Evolutionary conservation across 1,140 invertebrate species (phyloP), one percentile per base, ranked within the genome.

Genomic region (Lepidurus packardi): DNA sequence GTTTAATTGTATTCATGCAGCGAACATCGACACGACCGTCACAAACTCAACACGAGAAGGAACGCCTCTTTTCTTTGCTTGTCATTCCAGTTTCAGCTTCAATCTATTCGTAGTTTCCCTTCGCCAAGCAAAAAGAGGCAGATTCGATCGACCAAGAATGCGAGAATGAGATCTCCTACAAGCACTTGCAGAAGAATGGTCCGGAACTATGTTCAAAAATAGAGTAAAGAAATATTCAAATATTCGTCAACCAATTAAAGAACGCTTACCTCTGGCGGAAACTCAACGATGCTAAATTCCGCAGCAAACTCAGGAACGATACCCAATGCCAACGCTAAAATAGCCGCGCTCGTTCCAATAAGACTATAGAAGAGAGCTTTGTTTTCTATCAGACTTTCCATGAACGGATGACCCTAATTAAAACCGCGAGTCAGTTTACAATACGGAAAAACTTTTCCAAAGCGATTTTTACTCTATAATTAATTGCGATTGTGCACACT

Each of bases 401-500:
- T 99, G 82, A 96, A 99, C 2, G 98, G 98, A 84, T 95, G 91
- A 11, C 98, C 98, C 96, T 98, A 83, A 73, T 85, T 83, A 80
- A 80, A 82, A 81, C 79, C 21, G 8, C 7, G 73, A 43, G 16
- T 53, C 16, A 47, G 47, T 42, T 25, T 25, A 13, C 21, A 1
- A 42, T 24, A 74, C 21, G 24, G 53, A 42, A 73, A 0, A n/a
- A 21, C 43, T 76, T 16, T n/a, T 34, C 41, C 24, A n/a, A 43
- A 9, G 42, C 75, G 74, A n/a, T 74, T 86, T 86, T 86, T 88
- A 98, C 97, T 88, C 96, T 92, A 86, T 99, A 99, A 87, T 99
- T 99, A 73, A 99, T 96, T 78, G 96, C 96, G 87, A 99, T 99
- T 53, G 97, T 99, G 9, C 95, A 94, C 79, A 99, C 91, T 89